Evolutionary conservation across 2,113 vertebrate species (phyloP), one percentile per base, ranked within the genome.

Genomic region (Oryzias curvinotus): DNA sequence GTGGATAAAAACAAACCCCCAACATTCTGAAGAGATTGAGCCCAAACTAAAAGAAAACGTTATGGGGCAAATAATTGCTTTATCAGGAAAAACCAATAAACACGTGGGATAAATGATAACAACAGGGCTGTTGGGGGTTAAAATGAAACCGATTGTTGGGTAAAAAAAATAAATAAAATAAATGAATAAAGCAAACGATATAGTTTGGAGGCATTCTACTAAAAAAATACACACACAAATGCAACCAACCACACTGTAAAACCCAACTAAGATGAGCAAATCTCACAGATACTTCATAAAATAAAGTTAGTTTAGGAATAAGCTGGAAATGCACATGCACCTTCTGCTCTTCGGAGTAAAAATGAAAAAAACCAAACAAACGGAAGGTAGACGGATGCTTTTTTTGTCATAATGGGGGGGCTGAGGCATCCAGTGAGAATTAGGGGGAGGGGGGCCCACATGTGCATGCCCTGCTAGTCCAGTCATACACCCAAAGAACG

Each of bases 221-320:
- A 12, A 36, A 36, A 36, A 12, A 13, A 36, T 54, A 26, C 50
- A 50, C 49, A 53, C 52, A 57, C 47, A 58, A 50, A 65, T 53
- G 60, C 74, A 59, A 66, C 23, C 56, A 50, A 26, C 56, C 80
- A 65, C 75, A 62, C 56, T 4, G 55, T 75, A 55, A 77, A 86
- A 85, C 18, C 56, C 62, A 69, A 78, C 55, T 60, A 69, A 70
- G 84, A 75, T 68, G 80, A 75, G 74, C 17, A 65, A 77, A 54
- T 65, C 82, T 89, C 84, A 91, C 80, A 85, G 79, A 65, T 87
- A 83, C 72, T 90, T 90, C 88, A 91, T 90, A 85, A 86, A 36
- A 36, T 12, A 50, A 51, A 74, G 78, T 88, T 90, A 91, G 87
- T 88, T 73, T 60, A 83, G 61, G 76, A 74, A 65, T 54, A 73